Evolutionary conservation across 2,113 vertebrate genomes (phyloP).

Genomic region (Phyllostomus discolor): DNA sequence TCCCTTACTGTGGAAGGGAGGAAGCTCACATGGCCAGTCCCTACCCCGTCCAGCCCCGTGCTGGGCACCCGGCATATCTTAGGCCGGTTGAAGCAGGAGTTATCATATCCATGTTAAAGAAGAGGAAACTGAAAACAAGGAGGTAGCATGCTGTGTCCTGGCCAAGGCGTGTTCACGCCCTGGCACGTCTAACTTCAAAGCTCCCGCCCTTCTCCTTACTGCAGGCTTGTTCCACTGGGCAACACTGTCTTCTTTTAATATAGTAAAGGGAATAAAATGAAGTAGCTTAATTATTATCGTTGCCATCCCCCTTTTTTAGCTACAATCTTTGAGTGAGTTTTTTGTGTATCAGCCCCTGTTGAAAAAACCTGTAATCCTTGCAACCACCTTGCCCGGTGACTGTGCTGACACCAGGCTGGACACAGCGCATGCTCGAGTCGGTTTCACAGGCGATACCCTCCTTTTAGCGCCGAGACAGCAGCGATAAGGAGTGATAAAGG

Average conservation of each 20-base stretch:
- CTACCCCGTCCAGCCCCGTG: too few species aligned
- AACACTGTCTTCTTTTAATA: neutral
- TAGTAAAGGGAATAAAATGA: neutral
- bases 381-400: neutral
- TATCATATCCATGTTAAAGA: neutral
- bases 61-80: neutral
- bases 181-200: neutral
- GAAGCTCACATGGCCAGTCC: neutral
- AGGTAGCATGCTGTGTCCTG: neutral
- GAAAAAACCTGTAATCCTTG: neutral
- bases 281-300: neutral
- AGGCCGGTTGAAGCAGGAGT: neutral
- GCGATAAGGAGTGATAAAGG: neutral
- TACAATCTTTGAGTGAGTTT: neutral
- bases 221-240: neutral
- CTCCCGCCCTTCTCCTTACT: neutral
- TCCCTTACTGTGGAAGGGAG: neutral
- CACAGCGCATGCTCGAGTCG: accelerated
- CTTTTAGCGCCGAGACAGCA: neutral
- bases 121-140: neutral
- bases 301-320: neutral
- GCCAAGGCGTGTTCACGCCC: neutral
- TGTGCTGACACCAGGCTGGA: accelerated
- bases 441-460: neutral
- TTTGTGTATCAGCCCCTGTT: neutral